These are phyloP conservation scores for Pseudopipra pipra DNA, from an alignment of 2,113 vertebrate species.

Conservation along the genomic window DNA sequence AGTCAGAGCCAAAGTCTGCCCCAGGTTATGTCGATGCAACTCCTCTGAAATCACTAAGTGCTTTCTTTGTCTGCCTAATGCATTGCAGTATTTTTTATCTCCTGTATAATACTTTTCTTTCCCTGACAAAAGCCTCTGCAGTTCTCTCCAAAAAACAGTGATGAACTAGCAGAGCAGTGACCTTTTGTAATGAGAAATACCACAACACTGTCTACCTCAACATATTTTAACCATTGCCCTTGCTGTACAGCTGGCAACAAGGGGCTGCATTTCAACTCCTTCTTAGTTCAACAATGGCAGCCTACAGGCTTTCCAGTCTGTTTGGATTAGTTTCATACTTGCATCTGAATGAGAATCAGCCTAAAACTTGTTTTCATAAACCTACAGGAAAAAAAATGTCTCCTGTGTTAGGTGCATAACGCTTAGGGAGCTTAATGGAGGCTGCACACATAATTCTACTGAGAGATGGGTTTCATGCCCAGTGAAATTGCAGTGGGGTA, in stretches of 20 bases:
- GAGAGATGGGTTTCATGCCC: not conserved
- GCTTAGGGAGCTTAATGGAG: not conserved
- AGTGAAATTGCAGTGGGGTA: not conserved
- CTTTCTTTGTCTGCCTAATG: constrained; percentile 56
- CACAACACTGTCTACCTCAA: constrained; percentile 47
- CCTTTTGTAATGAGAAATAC: constrained; percentile 75
- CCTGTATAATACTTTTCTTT: constrained; percentile 49
- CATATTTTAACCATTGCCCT: constrained; percentile 59
- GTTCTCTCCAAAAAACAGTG: constrained; percentile 58
- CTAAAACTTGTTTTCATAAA: not conserved
- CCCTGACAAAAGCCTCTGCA: constrained; percentile 32
- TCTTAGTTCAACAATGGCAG: not conserved
- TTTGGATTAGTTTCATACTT: not conserved
- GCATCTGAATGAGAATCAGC: not conserved
- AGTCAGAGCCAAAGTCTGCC: constrained; percentile 6
- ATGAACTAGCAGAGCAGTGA: constrained; percentile 66
- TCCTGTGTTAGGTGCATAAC: not conserved
- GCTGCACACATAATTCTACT: not conserved
- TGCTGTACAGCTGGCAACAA: constrained; percentile 15
- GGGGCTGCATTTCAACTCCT: not conserved
- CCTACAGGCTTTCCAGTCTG: not conserved
- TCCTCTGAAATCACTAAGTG: constrained; percentile 36
- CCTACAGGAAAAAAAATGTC: not conserved
- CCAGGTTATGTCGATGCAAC: not conserved
- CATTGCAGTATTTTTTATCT: constrained; percentile 59